Evolutionary conservation across 23 tunicate species (phyloP), one percentile per base, ranked within the genome.

Genomic region (Ascidia mentula): DNA sequence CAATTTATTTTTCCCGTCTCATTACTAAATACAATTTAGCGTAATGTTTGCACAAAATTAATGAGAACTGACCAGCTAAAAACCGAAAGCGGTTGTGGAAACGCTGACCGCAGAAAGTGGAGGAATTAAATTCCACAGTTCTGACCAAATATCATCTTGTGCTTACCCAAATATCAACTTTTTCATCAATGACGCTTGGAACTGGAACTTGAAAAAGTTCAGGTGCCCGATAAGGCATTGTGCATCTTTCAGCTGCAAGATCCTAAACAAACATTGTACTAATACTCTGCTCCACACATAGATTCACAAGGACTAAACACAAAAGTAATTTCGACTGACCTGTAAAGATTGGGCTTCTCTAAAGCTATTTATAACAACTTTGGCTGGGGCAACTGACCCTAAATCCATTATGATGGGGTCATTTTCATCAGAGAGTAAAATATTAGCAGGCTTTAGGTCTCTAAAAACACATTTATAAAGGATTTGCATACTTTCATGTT

Each of bases 211-310:
- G 89, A 75, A 95, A 90, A 2, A 95, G 75, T 40, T 95, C 99
- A 45, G 99, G 99, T 7, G 99, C 99, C 33, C 99, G 83, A 59
- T 80, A 95, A 13, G 99, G 99, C 96, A 95, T 80, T 0, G 99
- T 95, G 38, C 96, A 90, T 35, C 92, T 77, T 37, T 93, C 93
- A 37, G 98, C 89, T 36, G 98, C 98, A 0, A 88, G 59, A 84
- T 93, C 98, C 95, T 89, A 37, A 38, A 46, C 75, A 38, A 6
- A 80, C 8, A 60, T 42, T 42, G 53, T 42, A 42, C 12, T 15
- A 42, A 42, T 42, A 42, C 15, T 42, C 53, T 9, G 9, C 12
- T 26, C n/a, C 20, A 69, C 15, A 69, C 72, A n/a, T n/a, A n/a
- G n/a, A n/a, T n/a, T n/a, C n/a, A n/a, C n/a, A 12, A 42, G 53